Evolutionary conservation across 2,113 vertebrate species (phyloP), one percentile per base, ranked within the genome.

Genomic region (Peromyscus maniculatus): DNA sequence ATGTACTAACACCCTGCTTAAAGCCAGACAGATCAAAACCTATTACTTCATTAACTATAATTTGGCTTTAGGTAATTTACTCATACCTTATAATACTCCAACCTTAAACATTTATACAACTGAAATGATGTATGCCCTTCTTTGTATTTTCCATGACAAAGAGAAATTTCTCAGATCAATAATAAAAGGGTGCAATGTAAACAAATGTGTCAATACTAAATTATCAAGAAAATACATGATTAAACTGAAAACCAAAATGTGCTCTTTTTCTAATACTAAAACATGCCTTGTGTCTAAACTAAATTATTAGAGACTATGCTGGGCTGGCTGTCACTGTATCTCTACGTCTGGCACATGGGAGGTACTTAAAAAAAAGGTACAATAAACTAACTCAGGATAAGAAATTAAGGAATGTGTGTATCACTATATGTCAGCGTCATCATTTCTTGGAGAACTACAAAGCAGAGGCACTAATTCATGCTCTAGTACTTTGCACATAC

Each of bases 21-120:
- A 96, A 16, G 8, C 21, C 67, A 79, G 19, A 82, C 24, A 94
- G 91, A 93, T 87, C 62, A 96, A 26, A 91, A 88, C 92, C n/a
- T 7, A 94, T 39, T 79, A 96, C 7, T 89, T 96, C 28, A 89
- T 26, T 77, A 83, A 72, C 86, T 89, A 94, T n/a, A 69, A 93
- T 71, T 66, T 90, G 69, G 8, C 67, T 77, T 91, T 92, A 82
- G 33, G n/a, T 72, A 94, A 86, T 7, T 66, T 64, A 77, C 22
- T 93, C 43, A 66, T 52, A 66, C 46, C 74, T 52, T 67, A 36
- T 88, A 80, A 59, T 46, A 96, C 71, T 12, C 26, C 84, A 88
- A 77, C 17, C 77, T 77, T 83, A 91, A 74, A 86, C 7, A 74
- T 55, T 91, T 64, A 80, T 28, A 69, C n/a, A 87, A 86, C 0